Evolutionary conservation across 53 echinoderm and acorn worm species (phyloP), one percentile per base, ranked within the genome.

Genomic region (Actinopyga echinites): DNA sequence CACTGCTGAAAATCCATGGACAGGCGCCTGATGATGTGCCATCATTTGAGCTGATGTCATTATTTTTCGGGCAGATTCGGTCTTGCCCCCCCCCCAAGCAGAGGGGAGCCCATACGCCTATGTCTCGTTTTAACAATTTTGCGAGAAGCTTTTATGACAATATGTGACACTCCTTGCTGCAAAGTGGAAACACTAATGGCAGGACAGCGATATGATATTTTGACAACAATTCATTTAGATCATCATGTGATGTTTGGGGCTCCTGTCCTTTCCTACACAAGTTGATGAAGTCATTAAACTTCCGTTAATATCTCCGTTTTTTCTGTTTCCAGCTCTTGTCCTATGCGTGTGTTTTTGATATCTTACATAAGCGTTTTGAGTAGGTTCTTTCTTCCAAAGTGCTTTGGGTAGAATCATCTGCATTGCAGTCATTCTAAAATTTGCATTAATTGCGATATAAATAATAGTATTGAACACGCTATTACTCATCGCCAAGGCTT

Each of bases 401-500:
- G 57, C 86, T 42, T 83, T 83, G 6, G 88, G 89, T 30, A 89
- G 82, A n/a, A 87, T 79, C 64, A 94, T 77, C 81, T 94, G 94
- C 77, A 91, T 85, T 54, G 89, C 96, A 57, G 89, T 89, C 90
- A 93, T 96, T 4, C 96, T 85, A 43, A 89, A 96, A 57, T 96
- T 93, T 6, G 90, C 91, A 45, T 96, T 96, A 69, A 96, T 91
- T 56, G 91, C 85, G n/a, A 96, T 90, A 84, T 96, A 96, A 25
- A 93, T 91, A 69, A 96, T 57, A 0, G 96, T 96, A 40, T 96
- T 91, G 79, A 96, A 91, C 21, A 96, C 89, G 68, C 96, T 90
- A 74, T 96, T 96, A 58, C 91, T 88, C 93, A 96, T 96, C 0
- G 96, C 96, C 9, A 96, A n/a, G 6, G 93, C 91, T 69, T 96